phyloP scores from a whole-genome alignment of 2,888 invertebrate genomes.

The Sthenelais limicola region DNA sequence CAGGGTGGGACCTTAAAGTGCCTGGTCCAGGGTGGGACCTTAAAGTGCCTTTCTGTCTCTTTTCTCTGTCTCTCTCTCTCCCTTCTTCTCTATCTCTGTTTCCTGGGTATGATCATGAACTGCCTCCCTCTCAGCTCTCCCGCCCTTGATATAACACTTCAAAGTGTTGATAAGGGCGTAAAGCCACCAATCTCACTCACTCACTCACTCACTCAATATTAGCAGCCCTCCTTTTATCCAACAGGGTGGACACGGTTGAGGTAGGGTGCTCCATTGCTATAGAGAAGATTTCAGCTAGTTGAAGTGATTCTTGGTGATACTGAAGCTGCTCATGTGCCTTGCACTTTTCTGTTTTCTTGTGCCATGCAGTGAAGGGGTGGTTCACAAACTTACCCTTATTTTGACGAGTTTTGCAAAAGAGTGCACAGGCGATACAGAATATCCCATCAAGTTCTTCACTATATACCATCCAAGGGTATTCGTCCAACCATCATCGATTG shows the following conservation, averaged over 20 bases:
- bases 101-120: too few relatives aligned
- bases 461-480: not conserved
- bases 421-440: not conserved
- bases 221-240: too few relatives aligned
- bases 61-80: too few relatives aligned
- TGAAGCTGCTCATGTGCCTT: not conserved
- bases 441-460: not conserved
- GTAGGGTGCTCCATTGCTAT: not conserved
- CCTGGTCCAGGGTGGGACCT: too few relatives aligned
- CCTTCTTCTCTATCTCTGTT: too few relatives aligned
- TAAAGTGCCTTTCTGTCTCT: too few relatives aligned
- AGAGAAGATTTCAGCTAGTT: not conserved
- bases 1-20: too few relatives aligned
- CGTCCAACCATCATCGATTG: not conserved
- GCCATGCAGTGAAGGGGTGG: not conserved
- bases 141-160: too few relatives aligned
- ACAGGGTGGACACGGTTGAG: not conserved
- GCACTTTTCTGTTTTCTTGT: not conserved
- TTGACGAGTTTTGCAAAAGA: not conserved
- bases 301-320: not conserved
- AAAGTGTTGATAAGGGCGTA: too few relatives aligned
- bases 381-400: not conserved
- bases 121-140: too few relatives aligned
- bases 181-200: too few relatives aligned
- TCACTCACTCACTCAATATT: too few relatives aligned